Base-by-base conservation (phyloP, 2,888 invertebrate species). In the Uloborus plumipes region DNA sequence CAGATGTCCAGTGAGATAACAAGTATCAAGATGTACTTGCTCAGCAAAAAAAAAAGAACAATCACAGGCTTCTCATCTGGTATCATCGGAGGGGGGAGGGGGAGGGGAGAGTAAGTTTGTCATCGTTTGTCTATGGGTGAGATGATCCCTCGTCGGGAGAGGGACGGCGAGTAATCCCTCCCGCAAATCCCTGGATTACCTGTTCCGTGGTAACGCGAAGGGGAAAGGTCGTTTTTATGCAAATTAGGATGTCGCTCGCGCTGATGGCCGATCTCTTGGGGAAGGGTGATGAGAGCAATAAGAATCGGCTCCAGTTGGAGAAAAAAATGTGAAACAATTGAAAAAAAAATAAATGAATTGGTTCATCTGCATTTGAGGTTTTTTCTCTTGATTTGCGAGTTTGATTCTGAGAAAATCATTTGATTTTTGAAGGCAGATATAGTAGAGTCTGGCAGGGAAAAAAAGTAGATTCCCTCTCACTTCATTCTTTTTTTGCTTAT, bases 161-260 rank as follows among this genome's bases (percentile, higher is more conserved):
- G 70, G 49, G 61, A 49, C 50, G 65, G 39, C 20, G 22, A n/a
- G 66, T 79, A 79, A 79, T 79, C 73, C 73, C 39, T 50, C 62
- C 80, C 74, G 67, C 73, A 74, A 81, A 81, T 81, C 80, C 58
- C 51, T 15, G 80, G 80, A 81, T 81, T 81, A 81, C 74, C 74
- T 81, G 80, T 53, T 16, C 31, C 51, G 51, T 53, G 47, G 50
- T 26, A 39, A n/a, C 20, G 47, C 39, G 74, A 74, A 65, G 74
- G 69, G 50, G 70, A 69, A 65, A 74, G 70, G 80, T 81, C 74
- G 74, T 81, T 81, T 81, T 81, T 81, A 74, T 81, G 80, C 80
- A 81, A 81, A 81, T 81, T 74, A 81, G 80, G 58, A 75, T 74
- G 80, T 81, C 74, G 70, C 39, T 58, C 62, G 39, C 59, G 18